Evolutionary conservation across 2,797 vertebrate genomes (phyloP), one percentile per base, ranked within the genome.

Genomic region (Astyanax mexicanus): DNA sequence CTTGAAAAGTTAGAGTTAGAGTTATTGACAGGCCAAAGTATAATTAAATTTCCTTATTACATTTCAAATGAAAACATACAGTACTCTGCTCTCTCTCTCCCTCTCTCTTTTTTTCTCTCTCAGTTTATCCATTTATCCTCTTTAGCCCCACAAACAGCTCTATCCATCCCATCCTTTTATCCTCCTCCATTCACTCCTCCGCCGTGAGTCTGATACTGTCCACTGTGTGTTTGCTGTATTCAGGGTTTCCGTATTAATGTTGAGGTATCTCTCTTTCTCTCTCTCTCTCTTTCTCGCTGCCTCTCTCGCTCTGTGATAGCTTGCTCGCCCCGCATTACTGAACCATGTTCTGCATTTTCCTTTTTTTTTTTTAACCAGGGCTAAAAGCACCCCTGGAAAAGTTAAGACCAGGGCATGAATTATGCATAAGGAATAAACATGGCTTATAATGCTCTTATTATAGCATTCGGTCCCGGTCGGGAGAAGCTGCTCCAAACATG

Each of bases 361-460:
- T 37, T 64, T 69, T 74, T n/a, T 58, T 61, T 69, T 37, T 64
- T 69, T 74, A 38, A 77, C 74, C 64, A 52, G 54, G 17, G 15
- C 67, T 82, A 57, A 77, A 80, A 77, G 68, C 67, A 80, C 42
- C 75, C 68, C 72, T 69, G 72, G 72, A 83, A 72, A 77, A 83
- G 64, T 29, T 58, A 70, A 60, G 75, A 71, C 52, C 58, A 42
- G 55, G 0, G 9, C 72, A 72, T 83, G 81, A 80, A 83, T 83
- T 69, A 83, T 78, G n/a, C 72, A 83, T 75, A 42, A 78, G 79
- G 64, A 60, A 67, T 78, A 81, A 81, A 81, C 75, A 80, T 35
- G 60, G 65, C 69, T 52, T 52, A 72, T 81, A 75, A 79, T 73
- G 69, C 76, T 78, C 58, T 76, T 73, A 81, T 83, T 74, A 83